phyloP scores from a whole-genome alignment of 2,888 invertebrate species.

The Hybos culiciformis region DNA sequence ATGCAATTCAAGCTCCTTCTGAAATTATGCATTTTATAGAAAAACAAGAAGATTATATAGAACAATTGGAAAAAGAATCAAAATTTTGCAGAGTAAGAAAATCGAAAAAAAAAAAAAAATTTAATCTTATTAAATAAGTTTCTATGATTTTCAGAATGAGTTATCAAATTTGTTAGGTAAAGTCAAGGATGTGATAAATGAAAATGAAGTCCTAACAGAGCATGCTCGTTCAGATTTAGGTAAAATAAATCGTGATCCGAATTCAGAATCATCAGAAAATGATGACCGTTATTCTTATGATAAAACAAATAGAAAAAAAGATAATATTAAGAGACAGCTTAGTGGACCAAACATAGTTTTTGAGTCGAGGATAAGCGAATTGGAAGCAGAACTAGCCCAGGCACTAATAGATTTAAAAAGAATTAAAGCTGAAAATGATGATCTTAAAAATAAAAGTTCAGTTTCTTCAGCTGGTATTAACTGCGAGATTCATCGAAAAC shows the following conservation, averaged over 20 bases:
- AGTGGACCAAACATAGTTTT: slow-evolving; percentile 70
- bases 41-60: slow-evolving; percentile 76
- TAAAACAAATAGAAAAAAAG: slow-evolving; percentile 15
- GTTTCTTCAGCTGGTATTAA: slow-evolving; percentile 36
- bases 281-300: slow-evolving; percentile 26
- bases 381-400: slow-evolving; percentile 72
- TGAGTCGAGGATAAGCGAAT: slow-evolving; percentile 69
- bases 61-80: slow-evolving; percentile 72
- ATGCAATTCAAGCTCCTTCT: slow-evolving; percentile 39
- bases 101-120: neutral
- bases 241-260: slow-evolving; percentile 33
- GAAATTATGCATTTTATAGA: slow-evolving; percentile 70
- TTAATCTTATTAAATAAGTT: neutral
- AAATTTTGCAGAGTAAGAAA: slow-evolving; percentile 56
- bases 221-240: slow-evolving; percentile 58
- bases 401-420: slow-evolving; percentile 62
- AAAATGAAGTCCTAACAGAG: slow-evolving; percentile 69
- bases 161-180: slow-evolving; percentile 61
- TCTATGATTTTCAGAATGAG: slow-evolving; percentile 43
- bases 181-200: slow-evolving; percentile 73
- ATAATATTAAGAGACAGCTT: slow-evolving; percentile 34
- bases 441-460: slow-evolving; percentile 32
- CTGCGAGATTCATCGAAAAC: slow-evolving; percentile 47
- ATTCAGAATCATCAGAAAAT: slow-evolving; percentile 42
- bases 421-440: slow-evolving; percentile 50